These are phyloP conservation scores for Squalus acanthias DNA, from an alignment of 2,797 vertebrate species.

Conservation along the genomic window DNA sequence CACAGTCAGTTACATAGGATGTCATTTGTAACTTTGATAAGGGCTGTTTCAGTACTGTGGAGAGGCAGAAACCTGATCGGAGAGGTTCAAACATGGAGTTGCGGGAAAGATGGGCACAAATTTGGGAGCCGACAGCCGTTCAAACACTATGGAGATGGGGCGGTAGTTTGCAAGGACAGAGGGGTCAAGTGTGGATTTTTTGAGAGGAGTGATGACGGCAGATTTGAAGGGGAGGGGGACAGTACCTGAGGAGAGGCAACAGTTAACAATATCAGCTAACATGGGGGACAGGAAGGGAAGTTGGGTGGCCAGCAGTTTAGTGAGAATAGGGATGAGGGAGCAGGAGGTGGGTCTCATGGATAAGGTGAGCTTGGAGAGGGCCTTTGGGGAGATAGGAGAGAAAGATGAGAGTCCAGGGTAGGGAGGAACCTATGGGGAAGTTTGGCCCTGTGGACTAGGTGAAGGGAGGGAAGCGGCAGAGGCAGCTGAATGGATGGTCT, in stretches of 20 bases:
- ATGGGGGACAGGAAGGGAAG: neutral
- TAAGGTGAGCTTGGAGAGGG: neutral
- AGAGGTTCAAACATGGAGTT: too few relatives aligned
- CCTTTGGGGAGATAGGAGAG: neutral
- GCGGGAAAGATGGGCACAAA: too few relatives aligned
- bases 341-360: neutral
- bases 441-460: too few relatives aligned
- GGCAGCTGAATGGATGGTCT: neutral
- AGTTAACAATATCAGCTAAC: neutral
- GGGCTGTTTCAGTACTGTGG: too few relatives aligned
- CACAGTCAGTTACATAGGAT: too few relatives aligned
- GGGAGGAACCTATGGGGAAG: neutral
- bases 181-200: neutral
- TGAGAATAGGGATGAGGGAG: neutral
- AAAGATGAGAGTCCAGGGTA: neutral
- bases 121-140: too few relatives aligned
- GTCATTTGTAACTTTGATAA: too few relatives aligned
- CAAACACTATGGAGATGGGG: too few relatives aligned
- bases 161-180: neutral
- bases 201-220: neutral
- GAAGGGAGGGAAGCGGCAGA: neutral
- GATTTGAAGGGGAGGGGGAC: neutral
- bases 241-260: neutral
- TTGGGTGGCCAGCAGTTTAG: neutral
- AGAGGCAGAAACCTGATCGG: too few relatives aligned